phyloP scores from a whole-genome alignment of 2,888 invertebrate genomes.

The Meiosimyza platycephala region DNA sequence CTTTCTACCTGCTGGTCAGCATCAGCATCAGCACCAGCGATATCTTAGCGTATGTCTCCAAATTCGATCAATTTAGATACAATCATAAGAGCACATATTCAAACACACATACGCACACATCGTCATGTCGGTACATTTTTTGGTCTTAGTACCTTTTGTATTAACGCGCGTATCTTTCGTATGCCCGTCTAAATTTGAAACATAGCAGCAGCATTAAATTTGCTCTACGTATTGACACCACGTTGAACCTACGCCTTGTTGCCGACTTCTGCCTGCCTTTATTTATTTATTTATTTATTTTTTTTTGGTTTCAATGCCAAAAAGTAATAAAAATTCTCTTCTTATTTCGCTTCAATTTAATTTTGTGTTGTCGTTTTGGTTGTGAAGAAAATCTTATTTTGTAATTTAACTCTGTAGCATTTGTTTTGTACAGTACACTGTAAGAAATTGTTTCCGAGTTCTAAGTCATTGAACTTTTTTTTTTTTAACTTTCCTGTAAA shows the following conservation, averaged over 20 bases:
- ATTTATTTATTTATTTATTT: too few species aligned
- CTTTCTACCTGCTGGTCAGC: conserved; percentile 18
- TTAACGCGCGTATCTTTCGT: too few species aligned
- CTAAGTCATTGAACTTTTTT: too few species aligned
- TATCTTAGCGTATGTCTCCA: conserved; percentile 42
- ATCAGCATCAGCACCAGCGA: conserved; percentile 1
- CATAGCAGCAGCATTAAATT: too few species aligned
- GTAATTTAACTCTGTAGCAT: not conserved
- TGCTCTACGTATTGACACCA: not conserved
- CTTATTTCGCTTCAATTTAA: conserved; percentile 12
- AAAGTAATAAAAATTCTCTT: conserved; percentile 30
- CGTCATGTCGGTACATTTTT: too few species aligned
- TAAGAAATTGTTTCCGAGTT: too few species aligned
- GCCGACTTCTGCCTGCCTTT: too few species aligned
- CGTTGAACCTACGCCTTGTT: conserved; percentile 3
- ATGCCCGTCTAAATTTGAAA: too few species aligned
- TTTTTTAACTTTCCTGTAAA: too few species aligned
- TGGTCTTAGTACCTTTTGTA: too few species aligned
- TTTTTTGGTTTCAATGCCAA: conserved; percentile 14
- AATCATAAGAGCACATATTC: conserved; percentile 22
- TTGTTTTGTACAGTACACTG: conserved; percentile 1
- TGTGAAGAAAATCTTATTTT: too few species aligned
- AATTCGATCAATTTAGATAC: conserved; percentile 46
- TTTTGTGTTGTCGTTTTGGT: not conserved
- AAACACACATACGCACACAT: too few species aligned